Evolutionary conservation across 2,888 invertebrate genomes (phyloP), one percentile per base, ranked within the genome.

Genomic region (Rhaphigaster nebulosa): DNA sequence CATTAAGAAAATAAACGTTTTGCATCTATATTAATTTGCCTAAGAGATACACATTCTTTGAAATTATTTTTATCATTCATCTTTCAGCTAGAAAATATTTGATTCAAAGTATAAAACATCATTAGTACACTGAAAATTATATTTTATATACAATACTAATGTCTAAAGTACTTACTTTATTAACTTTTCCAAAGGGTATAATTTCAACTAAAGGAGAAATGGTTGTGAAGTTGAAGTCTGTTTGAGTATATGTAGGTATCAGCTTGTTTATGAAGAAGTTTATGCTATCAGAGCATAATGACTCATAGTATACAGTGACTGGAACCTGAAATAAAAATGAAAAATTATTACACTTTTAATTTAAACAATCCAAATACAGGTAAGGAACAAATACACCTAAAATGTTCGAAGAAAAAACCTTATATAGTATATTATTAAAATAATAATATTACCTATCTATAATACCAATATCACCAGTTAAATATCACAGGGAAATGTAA

Each of bases 241-340:
- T 20, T 18, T 84, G 45, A 45, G 84, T 84, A 18, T 45, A 84
- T 38, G 84, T 50, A 26, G 84, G 84, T 45, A 76, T 93, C 93
- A 12, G 95, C 93, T 92, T 95, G 94, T 4, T 93, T 92, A 1
- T 91, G 93, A 50, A 95, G 93, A 92, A 95, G 45, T 92, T 92
- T 8, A 94, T 94, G 92, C 95, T 95, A 93, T 95, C 95, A 0
- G 94, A 94, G 92, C 95, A 95, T 29, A 95, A 93, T 2, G 95
- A 93, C 93, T 95, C 95, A 92, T 95, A 95, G 93, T 94, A 95
- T 23, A 95, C 93, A 1, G 94, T 93, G 2, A 95, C 94, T 65
- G 87, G 38, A 15, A 92, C 89, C 88, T 88, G 88, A 65, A 88
- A 88, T 0, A 88, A 34, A 87, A 88, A 38, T 54, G 12, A n/a